A percentile compares a stretch with the other conserved stretches of the same genome.
Evolutionary conservation across 35 echinoderm and acorn worm species (phyloP).

Genomic region (Hemicentrotus pulcherrimus): DNA sequence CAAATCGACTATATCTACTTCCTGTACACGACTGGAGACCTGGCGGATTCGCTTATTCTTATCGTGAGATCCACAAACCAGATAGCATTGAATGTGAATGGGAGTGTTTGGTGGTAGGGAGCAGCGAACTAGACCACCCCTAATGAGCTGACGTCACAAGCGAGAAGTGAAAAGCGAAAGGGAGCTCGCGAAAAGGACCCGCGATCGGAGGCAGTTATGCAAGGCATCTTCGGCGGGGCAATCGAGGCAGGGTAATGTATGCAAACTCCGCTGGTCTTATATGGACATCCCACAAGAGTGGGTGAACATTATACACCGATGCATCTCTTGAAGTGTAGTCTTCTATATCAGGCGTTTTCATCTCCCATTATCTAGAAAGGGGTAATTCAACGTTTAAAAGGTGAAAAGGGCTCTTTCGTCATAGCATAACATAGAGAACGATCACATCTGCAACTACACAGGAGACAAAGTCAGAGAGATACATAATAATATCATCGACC

Average conservation of each 20-base stretch:
- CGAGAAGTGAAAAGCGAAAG: background rate
- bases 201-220: constrained; percentile 46
- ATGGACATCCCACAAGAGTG: constrained; percentile 37
- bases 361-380: background rate
- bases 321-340: background rate
- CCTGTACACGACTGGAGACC: background rate
- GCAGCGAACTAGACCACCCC: constrained; percentile 44
- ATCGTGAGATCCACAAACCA: background rate
- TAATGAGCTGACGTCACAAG: constrained; percentile 6
- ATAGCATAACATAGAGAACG: background rate
- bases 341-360: background rate
- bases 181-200: background rate
- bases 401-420: background rate
- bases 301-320: background rate
- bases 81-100: background rate
- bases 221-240: constrained; percentile 42
- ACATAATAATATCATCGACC: background rate
- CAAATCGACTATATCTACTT: background rate
- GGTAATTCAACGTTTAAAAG: background rate
- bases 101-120: background rate
- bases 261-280: constrained; percentile 45
- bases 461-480: background rate
- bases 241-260: constrained; percentile 47
- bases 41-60: background rate
- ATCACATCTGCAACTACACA: background rate